These are phyloP conservation scores for Epinotia brunnichana DNA, from an alignment of 2,888 invertebrate species.

Conservation along the genomic window DNA sequence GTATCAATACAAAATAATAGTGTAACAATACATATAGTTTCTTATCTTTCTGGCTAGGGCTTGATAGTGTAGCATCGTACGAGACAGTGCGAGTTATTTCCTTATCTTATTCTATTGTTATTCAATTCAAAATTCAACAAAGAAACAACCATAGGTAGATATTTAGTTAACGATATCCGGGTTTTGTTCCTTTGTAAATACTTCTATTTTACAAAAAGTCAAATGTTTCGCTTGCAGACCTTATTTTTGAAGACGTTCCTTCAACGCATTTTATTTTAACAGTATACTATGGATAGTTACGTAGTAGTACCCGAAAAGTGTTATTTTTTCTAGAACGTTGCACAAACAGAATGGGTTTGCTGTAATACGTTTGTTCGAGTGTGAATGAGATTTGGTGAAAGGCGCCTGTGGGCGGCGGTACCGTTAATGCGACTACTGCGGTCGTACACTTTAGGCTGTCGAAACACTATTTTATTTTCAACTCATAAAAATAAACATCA, in stretches of 20 bases:
- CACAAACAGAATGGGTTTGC: constrained; percentile 31
- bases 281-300: not conserved
- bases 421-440: constrained; percentile 75
- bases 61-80: constrained; percentile 18
- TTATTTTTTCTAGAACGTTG: constrained; percentile 33
- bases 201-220: not conserved
- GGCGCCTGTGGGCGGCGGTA: constrained; percentile 60
- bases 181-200: not conserved
- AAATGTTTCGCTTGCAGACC: not conserved
- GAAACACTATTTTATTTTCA: constrained; percentile 46
- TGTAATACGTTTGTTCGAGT: constrained; percentile 59
- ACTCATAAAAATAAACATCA: not conserved
- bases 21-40: not conserved
- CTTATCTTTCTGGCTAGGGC: constrained; percentile 18
- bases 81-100: constrained; percentile 21
- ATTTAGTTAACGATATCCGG: not conserved
- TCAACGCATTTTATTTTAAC: not conserved
- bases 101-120: constrained; percentile 28
- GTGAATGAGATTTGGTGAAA: constrained; percentile 71
- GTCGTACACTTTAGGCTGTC: constrained; percentile 59
- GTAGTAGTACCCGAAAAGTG: constrained; percentile 4
- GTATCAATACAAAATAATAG: not conserved
- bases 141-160: constrained; percentile 6
- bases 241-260: not conserved
- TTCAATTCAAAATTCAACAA: constrained; percentile 19